Conservation (phyloP, 2,888 invertebrate species). For the Oscheius myriophilus region DNA sequence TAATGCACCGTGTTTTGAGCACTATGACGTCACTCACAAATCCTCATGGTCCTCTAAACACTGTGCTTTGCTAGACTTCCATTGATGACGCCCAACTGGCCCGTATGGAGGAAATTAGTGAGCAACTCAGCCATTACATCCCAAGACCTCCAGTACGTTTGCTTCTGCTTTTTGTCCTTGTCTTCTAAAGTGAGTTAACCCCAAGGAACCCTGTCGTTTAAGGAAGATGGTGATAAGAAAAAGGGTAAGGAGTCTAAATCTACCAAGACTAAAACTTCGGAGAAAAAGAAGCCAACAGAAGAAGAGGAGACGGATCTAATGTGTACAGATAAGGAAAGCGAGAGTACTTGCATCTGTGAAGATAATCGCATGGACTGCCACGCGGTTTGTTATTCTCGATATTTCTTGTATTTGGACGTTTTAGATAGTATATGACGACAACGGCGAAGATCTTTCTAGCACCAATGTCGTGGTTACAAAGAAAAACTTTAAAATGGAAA, state of each 20-base stretch:
- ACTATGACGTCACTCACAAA: too few relatives aligned
- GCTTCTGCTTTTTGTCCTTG: too few relatives aligned
- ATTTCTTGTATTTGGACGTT: neutral
- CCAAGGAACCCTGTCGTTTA: neutral
- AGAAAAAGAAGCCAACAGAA: neutral
- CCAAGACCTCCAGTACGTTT: too few relatives aligned
- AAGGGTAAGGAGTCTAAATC: neutral
- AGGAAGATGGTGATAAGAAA: neutral
- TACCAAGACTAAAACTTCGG: neutral
- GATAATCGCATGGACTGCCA: constrained; percentile 38
- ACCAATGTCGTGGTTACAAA: neutral
- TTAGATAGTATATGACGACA: neutral
- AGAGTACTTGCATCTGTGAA: constrained; percentile 39
- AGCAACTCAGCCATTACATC: too few relatives aligned
- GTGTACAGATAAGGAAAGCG: neutral
- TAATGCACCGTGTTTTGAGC: too few relatives aligned
- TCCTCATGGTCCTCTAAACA: too few relatives aligned
- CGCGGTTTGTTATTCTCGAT: constrained; percentile 5
- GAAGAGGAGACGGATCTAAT: neutral
- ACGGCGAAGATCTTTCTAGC: neutral
- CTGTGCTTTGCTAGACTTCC: too few relatives aligned
- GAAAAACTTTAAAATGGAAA: constrained; percentile 32
- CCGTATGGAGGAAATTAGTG: too few relatives aligned
- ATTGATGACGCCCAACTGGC: too few relatives aligned
- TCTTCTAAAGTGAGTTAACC: too few relatives aligned